A percentile compares a stretch with the other conserved stretches of the same genome.
These are phyloP conservation scores for Protaetia brevitarsis DNA, from an alignment of 1,140 invertebrate species.

Conservation along the genomic window DNA sequence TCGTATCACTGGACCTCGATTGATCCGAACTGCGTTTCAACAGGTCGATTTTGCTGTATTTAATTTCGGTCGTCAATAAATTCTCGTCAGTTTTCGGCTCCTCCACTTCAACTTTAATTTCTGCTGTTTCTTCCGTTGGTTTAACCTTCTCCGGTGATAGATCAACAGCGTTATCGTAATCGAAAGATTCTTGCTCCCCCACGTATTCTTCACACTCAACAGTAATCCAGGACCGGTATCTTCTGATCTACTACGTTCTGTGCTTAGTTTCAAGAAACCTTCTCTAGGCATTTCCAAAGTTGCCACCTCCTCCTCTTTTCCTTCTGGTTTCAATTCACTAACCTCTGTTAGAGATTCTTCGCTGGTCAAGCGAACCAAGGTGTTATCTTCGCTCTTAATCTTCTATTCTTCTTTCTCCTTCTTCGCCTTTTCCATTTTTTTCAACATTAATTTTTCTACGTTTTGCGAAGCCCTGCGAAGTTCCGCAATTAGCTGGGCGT, in stretches of 20 bases:
- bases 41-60: slow-evolving; percentile 46
- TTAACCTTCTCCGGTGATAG: slow-evolving; percentile 44
- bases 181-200: slow-evolving; percentile 53
- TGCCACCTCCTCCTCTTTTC: slow-evolving; percentile 36
- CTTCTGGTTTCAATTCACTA: slow-evolving; percentile 53
- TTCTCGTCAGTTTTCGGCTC: slow-evolving; percentile 40
- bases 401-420: slow-evolving; percentile 46
- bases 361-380: slow-evolving; percentile 53
- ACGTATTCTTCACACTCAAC: slow-evolving; percentile 61
- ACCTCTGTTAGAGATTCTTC: slow-evolving; percentile 64
- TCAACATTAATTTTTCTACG: slow-evolving; percentile 42
- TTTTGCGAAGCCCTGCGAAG: slow-evolving; percentile 43
- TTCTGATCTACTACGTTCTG: slow-evolving; percentile 56
- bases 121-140: neutral
- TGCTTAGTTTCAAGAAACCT: slow-evolving; percentile 48
- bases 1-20: slow-evolving; percentile 63
- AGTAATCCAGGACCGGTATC: slow-evolving; percentile 61
- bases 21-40: slow-evolving; percentile 61
- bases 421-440: slow-evolving; percentile 45
- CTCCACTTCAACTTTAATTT: slow-evolving; percentile 43
- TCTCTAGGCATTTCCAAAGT: slow-evolving; percentile 40
- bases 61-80: slow-evolving; percentile 50
- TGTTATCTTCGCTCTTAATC: slow-evolving; percentile 49
- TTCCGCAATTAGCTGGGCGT: slow-evolving; percentile 43
- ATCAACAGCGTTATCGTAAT: slow-evolving; percentile 45